phyloP scores from a whole-genome alignment of 64 coral and sea anemone species.

The Pachyseris speciosa region DNA sequence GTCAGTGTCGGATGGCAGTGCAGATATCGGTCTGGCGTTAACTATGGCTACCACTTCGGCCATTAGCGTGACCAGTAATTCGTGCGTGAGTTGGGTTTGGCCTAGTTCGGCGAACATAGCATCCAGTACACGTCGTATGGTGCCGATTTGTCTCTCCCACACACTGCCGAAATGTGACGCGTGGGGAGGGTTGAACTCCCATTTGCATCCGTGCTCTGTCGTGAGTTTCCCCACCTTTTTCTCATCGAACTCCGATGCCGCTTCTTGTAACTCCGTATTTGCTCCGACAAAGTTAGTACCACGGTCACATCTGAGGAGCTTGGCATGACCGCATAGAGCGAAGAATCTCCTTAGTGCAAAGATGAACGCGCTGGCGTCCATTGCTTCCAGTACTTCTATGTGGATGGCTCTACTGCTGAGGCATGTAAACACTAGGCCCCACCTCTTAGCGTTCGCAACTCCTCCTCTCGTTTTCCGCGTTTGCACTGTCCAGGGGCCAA shows the following conservation, averaged over 20 bases:
- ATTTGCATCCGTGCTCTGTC: too few species aligned
- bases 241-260: too few species aligned
- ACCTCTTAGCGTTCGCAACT: conserved; percentile 19
- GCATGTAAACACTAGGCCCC: conserved; percentile 10
- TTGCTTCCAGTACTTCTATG: neutral
- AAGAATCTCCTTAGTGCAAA: conserved; percentile 37
- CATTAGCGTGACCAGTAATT: neutral
- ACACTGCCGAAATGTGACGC: too few species aligned
- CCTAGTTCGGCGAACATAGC: conserved; percentile 17
- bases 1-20: conserved; percentile 2
- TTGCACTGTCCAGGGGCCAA: neutral
- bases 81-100: neutral
- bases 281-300: conserved; percentile 56
- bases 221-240: too few species aligned
- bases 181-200: too few species aligned
- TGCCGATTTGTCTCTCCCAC: too few species aligned
- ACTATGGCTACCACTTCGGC: too few species aligned
- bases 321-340: conserved; percentile 20
- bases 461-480: conserved; percentile 12
- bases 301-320: too few species aligned
- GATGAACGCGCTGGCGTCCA: conserved; percentile 40
- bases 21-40: conserved; percentile 15
- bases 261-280: conserved; percentile 9
- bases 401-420: too few species aligned
- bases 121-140: neutral